phyloP scores from a whole-genome alignment of 2,113 vertebrate species.

The Charadrius vociferus region DNA sequence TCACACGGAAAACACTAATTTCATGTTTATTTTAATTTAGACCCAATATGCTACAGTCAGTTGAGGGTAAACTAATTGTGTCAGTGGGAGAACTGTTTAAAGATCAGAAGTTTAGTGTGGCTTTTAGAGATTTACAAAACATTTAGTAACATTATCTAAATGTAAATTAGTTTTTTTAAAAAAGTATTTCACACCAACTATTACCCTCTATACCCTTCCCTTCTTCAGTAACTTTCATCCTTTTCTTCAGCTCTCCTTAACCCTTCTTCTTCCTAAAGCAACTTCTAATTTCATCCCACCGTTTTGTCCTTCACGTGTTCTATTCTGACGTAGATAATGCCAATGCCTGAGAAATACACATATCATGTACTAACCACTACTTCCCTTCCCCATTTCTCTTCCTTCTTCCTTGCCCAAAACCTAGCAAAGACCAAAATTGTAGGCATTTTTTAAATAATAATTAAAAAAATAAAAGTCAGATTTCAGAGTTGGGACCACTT shows the following conservation, averaged over 20 bases:
- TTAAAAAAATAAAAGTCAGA: neutral
- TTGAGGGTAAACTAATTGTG: neutral
- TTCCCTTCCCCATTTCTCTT: neutral
- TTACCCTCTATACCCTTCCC: neutral
- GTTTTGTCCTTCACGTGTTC: fast-evolving
- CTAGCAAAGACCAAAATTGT: neutral
- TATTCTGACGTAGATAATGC: neutral
- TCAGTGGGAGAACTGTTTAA: neutral
- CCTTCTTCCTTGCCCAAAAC: neutral
- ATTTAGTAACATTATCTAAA: neutral
- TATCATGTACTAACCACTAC: neutral
- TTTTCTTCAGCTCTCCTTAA: neutral
- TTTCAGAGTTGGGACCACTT: neutral
- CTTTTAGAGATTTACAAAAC: neutral
- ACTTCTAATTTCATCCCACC: neutral
- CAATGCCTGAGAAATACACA: neutral
- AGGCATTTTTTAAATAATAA: neutral
- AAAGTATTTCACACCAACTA: neutral
- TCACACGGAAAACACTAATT: neutral
- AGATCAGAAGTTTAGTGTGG: neutral
- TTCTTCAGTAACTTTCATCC: neutral
- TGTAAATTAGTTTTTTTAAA: neutral
- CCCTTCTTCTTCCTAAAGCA: neutral
- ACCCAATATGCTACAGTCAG: neutral
- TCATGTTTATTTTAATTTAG: neutral